Percentiles rank a stretch among this genome's conserved stretches.
These are phyloP conservation scores for Poecilia picta DNA, from an alignment of 2,797 vertebrate species.

Conservation along the genomic window DNA sequence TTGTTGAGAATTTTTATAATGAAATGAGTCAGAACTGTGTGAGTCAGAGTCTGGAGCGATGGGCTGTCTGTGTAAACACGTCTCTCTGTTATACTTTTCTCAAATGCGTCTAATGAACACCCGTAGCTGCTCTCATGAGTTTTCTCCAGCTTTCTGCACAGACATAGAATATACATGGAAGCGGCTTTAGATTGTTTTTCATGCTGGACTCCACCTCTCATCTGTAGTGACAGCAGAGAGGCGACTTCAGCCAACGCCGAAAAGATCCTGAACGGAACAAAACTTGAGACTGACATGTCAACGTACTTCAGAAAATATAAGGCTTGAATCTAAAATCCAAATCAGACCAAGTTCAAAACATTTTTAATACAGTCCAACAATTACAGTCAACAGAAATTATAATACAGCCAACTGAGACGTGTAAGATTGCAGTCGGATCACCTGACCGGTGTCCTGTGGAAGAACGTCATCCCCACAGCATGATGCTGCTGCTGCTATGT, in stretches of 20 bases:
- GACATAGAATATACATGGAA: not conserved
- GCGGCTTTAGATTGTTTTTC: not conserved
- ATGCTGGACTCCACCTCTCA: not conserved
- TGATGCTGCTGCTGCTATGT: not conserved
- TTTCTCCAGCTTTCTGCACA: not conserved
- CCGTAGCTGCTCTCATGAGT: not conserved
- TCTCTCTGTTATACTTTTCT: not conserved
- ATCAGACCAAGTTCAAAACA: not conserved
- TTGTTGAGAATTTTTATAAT: not conserved
- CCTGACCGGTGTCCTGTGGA: not conserved
- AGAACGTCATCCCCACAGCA: not conserved
- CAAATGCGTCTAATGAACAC: not conserved
- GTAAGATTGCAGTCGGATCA: too few species aligned
- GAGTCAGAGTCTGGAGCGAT: slow-evolving; percentile 33
- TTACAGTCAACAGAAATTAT: not conserved
- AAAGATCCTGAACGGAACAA: too few species aligned
- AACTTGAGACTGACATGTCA: not conserved
- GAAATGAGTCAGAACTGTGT: slow-evolving; percentile 24
- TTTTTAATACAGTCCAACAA: not conserved
- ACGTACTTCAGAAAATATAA: not conserved
- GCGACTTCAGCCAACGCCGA: not conserved
- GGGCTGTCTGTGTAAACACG: slow-evolving; percentile 13
- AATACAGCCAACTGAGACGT: not conserved
- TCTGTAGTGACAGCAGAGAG: not conserved
- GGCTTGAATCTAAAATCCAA: not conserved